Conservation (phyloP, 1,140 invertebrate genomes). For the Schlechtendalia chinensis region DNA sequence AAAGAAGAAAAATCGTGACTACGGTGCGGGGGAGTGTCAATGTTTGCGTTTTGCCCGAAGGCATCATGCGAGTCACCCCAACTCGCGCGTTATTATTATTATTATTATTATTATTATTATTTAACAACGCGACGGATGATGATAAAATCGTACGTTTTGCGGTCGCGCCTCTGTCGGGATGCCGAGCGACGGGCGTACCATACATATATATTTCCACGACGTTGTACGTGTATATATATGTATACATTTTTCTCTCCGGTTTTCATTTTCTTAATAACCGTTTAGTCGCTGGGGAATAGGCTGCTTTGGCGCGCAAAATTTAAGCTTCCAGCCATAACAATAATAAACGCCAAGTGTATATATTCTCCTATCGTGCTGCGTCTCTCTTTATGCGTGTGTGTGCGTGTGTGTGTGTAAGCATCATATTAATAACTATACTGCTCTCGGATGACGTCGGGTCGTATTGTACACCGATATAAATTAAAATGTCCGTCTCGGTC, state of each 20-base stretch:
- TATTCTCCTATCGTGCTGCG: neutral
- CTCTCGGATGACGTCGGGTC: neutral
- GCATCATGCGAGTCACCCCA: neutral
- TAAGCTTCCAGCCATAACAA: constrained; percentile 31
- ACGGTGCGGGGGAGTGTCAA: too few relatives aligned
- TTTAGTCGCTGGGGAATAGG: constrained; percentile 42
- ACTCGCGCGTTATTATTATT: neutral
- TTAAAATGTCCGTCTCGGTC: constrained; percentile 21
- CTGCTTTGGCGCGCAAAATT: neutral
- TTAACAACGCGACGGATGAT: neutral
- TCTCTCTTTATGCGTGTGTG: neutral
- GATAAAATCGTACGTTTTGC: neutral
- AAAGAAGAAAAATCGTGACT: neutral
- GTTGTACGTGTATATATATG: neutral
- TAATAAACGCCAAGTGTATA: constrained; percentile 31
- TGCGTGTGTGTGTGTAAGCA: neutral
- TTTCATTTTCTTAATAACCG: constrained; percentile 50
- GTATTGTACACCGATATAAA: constrained; percentile 35
- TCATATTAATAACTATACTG: constrained; percentile 35
- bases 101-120: neutral
- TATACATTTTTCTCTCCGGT: constrained; percentile 35
- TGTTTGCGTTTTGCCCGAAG: neutral
- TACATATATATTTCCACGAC: neutral
- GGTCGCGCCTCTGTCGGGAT: neutral
- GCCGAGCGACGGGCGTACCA: neutral